Percentiles rank a stretch among this genome's conserved stretches.
phyloP scores from a whole-genome alignment of 1,140 invertebrate species.

The Aphidius gifuensis region DNA sequence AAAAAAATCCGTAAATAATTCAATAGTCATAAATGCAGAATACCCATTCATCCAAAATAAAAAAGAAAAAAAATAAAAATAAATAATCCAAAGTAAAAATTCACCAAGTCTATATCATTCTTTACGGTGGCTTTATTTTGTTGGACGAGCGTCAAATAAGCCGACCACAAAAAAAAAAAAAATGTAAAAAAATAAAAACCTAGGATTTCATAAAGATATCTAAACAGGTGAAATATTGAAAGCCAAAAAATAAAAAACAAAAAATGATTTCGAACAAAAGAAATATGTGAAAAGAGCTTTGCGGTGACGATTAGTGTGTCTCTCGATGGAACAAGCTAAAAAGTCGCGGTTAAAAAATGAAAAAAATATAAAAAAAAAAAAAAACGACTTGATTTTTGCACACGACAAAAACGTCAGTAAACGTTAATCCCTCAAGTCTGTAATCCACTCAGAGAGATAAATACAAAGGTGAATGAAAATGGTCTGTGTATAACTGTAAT shows the following conservation, averaged over 20 bases:
- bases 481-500: slow-evolving; percentile 42
- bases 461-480: slow-evolving; percentile 38
- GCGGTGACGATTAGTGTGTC: slow-evolving; percentile 4
- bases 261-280: slow-evolving; percentile 2
- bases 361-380: slow-evolving; percentile 4
- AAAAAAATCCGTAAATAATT: too few species aligned
- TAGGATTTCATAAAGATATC: too few species aligned
- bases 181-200: too few species aligned
- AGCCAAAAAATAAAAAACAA: background rate
- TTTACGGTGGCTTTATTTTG: too few species aligned
- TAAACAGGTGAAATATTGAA: too few species aligned
- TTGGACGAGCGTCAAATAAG: too few species aligned
- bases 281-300: slow-evolving; percentile 1
- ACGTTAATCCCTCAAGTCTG: slow-evolving; percentile 44
- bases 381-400: slow-evolving; percentile 37
- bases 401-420: slow-evolving; percentile 34
- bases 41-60: too few species aligned
- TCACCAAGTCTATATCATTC: too few species aligned
- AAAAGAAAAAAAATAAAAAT: too few species aligned
- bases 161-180: too few species aligned
- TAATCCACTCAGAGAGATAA: slow-evolving; percentile 38
- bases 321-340: background rate
- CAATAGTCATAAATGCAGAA: too few species aligned
- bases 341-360: slow-evolving; percentile 1
- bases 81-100: too few species aligned